Evolutionary conservation across 2,113 vertebrate species (phyloP).

Genomic region (Sinocyclocheilus maitianheensis): DNA sequence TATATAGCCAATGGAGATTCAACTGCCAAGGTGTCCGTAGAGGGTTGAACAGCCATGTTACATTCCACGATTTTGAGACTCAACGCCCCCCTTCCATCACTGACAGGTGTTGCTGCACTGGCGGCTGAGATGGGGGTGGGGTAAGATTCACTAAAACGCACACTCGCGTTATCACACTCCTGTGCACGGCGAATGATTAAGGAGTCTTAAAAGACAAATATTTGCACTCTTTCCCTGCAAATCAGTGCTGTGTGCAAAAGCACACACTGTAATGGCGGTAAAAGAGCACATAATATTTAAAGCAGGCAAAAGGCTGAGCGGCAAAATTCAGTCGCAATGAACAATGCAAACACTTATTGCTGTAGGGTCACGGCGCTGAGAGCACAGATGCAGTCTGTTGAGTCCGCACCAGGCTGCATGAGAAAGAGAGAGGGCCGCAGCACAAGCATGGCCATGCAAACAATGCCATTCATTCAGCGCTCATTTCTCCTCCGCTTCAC

Average conservation of each 20-base stretch:
- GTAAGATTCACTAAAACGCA: not conserved
- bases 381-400: conserved; percentile 21
- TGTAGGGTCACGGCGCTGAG: conserved; percentile 24
- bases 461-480: conserved; percentile 82
- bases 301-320: not conserved
- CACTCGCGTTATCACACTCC: not conserved
- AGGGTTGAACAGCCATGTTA: not conserved
- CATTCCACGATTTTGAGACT: not conserved
- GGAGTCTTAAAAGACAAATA: conserved; percentile 66
- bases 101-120: conserved; percentile 37
- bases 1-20: too few relatives aligned
- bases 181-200: not conserved
- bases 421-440: conserved; percentile 65
- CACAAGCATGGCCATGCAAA: conserved; percentile 73
- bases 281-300: not conserved
- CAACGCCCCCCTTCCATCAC: conserved; percentile 18
- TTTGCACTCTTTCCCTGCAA: conserved; percentile 63
- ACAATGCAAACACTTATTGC: conserved; percentile 51
- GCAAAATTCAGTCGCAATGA: too few relatives aligned
- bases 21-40: too few relatives aligned
- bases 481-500: conserved; percentile 75
- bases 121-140: conserved; percentile 14
- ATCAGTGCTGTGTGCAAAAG: conserved; percentile 50
- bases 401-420: conserved; percentile 52
- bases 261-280: not conserved